A percentile compares a stretch with the other conserved stretches of the same genome.
Conservation (phyloP, 2,888 invertebrate species). For the Drosophila maculinotata region DNA sequence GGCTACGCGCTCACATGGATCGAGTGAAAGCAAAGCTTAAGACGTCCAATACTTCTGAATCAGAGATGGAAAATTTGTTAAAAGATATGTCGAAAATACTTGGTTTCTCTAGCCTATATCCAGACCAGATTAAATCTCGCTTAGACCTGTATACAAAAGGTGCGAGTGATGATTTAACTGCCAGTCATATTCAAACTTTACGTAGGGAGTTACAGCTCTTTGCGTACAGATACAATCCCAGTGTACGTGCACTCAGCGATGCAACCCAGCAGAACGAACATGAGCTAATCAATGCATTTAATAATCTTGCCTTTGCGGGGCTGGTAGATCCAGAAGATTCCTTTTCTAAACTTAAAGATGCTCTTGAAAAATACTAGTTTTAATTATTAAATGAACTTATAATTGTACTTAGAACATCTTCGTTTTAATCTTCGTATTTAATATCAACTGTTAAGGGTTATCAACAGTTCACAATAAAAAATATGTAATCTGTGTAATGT, state of each 20-base stretch:
- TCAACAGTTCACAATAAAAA: no score
- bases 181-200: background rate
- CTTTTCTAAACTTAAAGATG: background rate
- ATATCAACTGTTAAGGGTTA: no score
- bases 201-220: conserved; percentile 2
- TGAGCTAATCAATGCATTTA: conserved; percentile 12
- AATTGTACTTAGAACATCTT: no score
- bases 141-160: conserved; percentile 1
- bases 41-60: background rate
- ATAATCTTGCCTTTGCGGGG: conserved; percentile 31
- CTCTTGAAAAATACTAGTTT: conserved; percentile 10
- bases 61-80: background rate
- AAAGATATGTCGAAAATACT: background rate
- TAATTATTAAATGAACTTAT: no score
- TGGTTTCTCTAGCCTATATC: background rate
- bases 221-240: background rate
- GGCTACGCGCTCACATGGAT: background rate
- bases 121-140: background rate
- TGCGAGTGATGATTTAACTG: background rate
- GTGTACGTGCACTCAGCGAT: conserved; percentile 14
- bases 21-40: background rate
- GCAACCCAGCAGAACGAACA: conserved; percentile 20
- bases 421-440: no score
- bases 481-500: no score
- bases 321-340: background rate